phyloP scores from a whole-genome alignment of 2,888 invertebrate genomes.

The Galerucella pusilla region DNA sequence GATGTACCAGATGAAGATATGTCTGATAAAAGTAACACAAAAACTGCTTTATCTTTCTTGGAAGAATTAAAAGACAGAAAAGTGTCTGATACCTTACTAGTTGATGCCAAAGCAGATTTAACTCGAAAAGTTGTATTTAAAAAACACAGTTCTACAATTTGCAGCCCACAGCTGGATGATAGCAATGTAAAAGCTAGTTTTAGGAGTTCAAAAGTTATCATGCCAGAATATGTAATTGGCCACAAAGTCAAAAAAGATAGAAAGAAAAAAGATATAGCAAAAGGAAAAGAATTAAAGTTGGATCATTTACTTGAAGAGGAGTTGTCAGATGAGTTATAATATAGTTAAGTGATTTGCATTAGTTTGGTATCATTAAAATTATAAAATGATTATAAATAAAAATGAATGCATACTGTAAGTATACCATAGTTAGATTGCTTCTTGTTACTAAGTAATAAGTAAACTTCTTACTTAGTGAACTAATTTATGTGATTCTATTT shows the following conservation, averaged over 20 bases:
- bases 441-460: too few relatives aligned
- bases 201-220: slow-evolving; percentile 76
- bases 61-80: slow-evolving; percentile 70
- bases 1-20: slow-evolving; percentile 82
- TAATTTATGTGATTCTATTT: too few relatives aligned
- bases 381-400: background rate
- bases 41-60: slow-evolving; percentile 82
- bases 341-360: background rate
- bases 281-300: slow-evolving; percentile 65
- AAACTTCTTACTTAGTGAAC: too few relatives aligned
- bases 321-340: slow-evolving; percentile 48
- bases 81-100: slow-evolving; percentile 39
- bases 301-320: slow-evolving; percentile 68
- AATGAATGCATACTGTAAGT: too few relatives aligned
- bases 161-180: slow-evolving; percentile 29
- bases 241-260: slow-evolving; percentile 69
- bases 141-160: slow-evolving; percentile 42
- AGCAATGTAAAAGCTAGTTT: slow-evolving; percentile 67
- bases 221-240: slow-evolving; percentile 88
- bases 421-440: background rate
- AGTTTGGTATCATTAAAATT: background rate
- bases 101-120: slow-evolving; percentile 48
- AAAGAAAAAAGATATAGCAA: slow-evolving; percentile 48
- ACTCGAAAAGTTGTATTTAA: slow-evolving; percentile 59
- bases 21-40: slow-evolving; percentile 81